These are phyloP conservation scores for Dendrocincla fuliginosa DNA, from an alignment of 2,797 vertebrate genomes.

Conservation along the genomic window DNA sequence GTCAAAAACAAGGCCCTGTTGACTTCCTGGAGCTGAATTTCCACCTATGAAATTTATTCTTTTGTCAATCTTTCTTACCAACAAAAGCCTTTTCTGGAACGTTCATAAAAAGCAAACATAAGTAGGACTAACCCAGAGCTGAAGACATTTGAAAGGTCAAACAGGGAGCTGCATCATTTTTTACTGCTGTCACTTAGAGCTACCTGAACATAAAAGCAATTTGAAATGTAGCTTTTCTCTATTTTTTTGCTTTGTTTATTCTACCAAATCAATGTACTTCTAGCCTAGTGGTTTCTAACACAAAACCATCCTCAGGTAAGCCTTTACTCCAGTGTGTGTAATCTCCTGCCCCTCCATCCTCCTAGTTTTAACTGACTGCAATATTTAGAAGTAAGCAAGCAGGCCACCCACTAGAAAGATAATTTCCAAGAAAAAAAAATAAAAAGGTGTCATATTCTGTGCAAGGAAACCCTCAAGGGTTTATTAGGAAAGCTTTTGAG, in stretches of 20 bases:
- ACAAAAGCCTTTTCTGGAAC: background rate
- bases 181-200: background rate
- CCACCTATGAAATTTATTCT: background rate
- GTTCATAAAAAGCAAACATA: background rate
- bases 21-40: background rate
- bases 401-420: background rate
- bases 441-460: background rate
- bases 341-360: background rate
- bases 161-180: background rate
- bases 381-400: background rate
- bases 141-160: background rate
- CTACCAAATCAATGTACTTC: background rate
- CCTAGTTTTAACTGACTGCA: background rate
- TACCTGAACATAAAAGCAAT: background rate
- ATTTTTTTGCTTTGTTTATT: background rate
- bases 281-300: background rate
- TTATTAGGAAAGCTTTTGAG: background rate
- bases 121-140: background rate
- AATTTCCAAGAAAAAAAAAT: background rate
- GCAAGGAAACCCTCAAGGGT: background rate
- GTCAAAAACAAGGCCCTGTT: background rate
- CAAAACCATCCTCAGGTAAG: background rate
- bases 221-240: background rate
- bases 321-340: background rate
- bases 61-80: background rate